A percentile compares a stretch with the other conserved stretches of the same genome.
Evolutionary conservation across 2,797 vertebrate species (phyloP).

Genomic region (Micropoecilia bifurca): DNA sequence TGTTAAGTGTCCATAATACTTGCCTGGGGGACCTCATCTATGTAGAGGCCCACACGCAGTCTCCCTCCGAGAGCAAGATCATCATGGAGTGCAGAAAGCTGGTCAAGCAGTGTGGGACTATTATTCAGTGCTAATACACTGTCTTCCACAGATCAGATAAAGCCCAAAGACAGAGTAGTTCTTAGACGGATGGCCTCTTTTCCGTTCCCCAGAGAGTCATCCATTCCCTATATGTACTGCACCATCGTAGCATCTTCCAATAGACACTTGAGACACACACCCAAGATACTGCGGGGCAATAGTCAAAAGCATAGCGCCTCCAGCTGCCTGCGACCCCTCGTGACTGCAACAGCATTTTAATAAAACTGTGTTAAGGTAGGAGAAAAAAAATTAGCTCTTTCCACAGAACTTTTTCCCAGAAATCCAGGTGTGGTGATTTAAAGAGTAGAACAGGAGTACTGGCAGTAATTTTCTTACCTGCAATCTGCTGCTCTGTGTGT

Average conservation of each 20-base stretch:
- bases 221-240: constrained; percentile 70
- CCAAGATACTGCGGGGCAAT: constrained; percentile 44
- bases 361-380: constrained; percentile 50
- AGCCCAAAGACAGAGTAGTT: constrained; percentile 74
- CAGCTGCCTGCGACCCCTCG: constrained; percentile 18
- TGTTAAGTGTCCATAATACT: constrained; percentile 52
- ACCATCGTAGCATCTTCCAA: constrained; percentile 61
- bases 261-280: constrained; percentile 64
- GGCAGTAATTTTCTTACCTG: not conserved
- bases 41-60: constrained; percentile 51
- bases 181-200: constrained; percentile 75
- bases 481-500: not conserved
- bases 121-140: constrained; percentile 80
- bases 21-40: constrained; percentile 51
- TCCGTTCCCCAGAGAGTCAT: constrained; percentile 65
- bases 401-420: constrained; percentile 26
- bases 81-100: constrained; percentile 64
- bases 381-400: constrained; percentile 46
- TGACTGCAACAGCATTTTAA: constrained; percentile 28
- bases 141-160: constrained; percentile 79
- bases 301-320: constrained; percentile 37
- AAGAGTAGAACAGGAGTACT: constrained; percentile 30
- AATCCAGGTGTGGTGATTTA: constrained; percentile 7
- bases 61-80: constrained; percentile 66
- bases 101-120: constrained; percentile 69